Evolutionary conservation across 2,113 vertebrate genomes (phyloP).

Genomic region (Periophthalmus modestus): DNA sequence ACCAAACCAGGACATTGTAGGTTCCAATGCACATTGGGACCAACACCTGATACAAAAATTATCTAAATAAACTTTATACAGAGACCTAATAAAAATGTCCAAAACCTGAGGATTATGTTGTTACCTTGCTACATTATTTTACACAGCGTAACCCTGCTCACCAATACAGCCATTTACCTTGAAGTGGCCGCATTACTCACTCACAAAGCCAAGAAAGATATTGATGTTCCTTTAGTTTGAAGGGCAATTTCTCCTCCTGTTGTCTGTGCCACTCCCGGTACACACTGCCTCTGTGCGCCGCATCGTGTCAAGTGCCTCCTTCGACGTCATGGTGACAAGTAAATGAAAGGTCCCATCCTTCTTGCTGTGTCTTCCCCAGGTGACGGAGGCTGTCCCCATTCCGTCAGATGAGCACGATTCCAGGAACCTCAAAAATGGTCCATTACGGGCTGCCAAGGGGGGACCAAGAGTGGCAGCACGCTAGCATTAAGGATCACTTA

Average conservation of each 20-base stretch:
- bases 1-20: too few relatives aligned
- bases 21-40: neutral
- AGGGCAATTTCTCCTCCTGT: slow-evolving; percentile 49
- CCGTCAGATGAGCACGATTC: slow-evolving; percentile 73
- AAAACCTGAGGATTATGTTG: neutral
- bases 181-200: slow-evolving; percentile 1
- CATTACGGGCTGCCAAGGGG: slow-evolving; percentile 74
- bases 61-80: neutral
- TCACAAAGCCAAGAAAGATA: slow-evolving; percentile 39
- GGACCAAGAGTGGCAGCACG: slow-evolving; percentile 68
- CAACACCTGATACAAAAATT: neutral
- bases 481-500: slow-evolving; percentile 78
- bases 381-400: slow-evolving; percentile 78
- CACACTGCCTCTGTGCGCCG: slow-evolving; percentile 56
- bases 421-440: slow-evolving; percentile 73
- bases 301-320: slow-evolving; percentile 65
- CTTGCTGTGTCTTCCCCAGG: slow-evolving; percentile 73
- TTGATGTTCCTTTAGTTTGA: slow-evolving; percentile 35
- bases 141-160: neutral
- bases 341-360: slow-evolving; percentile 74
- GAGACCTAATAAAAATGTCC: neutral
- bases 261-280: slow-evolving; percentile 51
- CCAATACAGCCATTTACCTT: neutral
- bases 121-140: neutral
- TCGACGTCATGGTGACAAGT: slow-evolving; percentile 69